Evolutionary conservation across 2,888 invertebrate species (phyloP), one percentile per base, ranked within the genome.

Genomic region (Eupithecia abbreviata): DNA sequence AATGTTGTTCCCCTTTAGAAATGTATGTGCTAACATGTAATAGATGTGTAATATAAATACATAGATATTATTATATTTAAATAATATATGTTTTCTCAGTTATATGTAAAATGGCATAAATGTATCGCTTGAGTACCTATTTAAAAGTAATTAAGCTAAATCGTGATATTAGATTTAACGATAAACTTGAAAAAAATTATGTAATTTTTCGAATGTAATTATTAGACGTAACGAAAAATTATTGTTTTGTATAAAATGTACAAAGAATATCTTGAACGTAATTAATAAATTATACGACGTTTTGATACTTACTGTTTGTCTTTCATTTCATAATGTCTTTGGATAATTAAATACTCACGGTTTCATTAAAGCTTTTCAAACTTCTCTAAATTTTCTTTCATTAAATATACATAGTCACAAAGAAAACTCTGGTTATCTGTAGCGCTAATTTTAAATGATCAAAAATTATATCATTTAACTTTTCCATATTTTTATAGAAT

Each of bases 231-330:
- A 93, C 89, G 90, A 90, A 92, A 82, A 91, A 92, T 92, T 93
- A 94, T 94, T 94, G 94, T 94, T 94, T 94, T 95, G 94, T 95
- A 95, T 93, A 94, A 94, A 87, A 91, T 93, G 93, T 94, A 94
- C 93, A 94, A 94, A 94, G 90, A 92, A 81, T 91, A 92, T 94
- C 93, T 93, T 92, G 91, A 92, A 89, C 90, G 91, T 95, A 93
- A 94, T 94, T 95, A 93, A 94, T 94, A 93, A 93, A 94, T 93
- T 95, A 95, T 95, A 95, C 94, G 94, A 95, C 91, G 95, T 95
- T 95, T 95, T 94, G 92, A 95, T 95, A 95, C 95, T 93, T 92
- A 91, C 80, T 84, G 74, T 81, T 87, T 86, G 84, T 89, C 91
- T 94, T 91, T 89, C 90, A 92, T 91, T 87, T 78, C 73, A 62